Base-by-base conservation (phyloP, 1,140 invertebrate genomes). In the Dreissena rostriformis region DNA sequence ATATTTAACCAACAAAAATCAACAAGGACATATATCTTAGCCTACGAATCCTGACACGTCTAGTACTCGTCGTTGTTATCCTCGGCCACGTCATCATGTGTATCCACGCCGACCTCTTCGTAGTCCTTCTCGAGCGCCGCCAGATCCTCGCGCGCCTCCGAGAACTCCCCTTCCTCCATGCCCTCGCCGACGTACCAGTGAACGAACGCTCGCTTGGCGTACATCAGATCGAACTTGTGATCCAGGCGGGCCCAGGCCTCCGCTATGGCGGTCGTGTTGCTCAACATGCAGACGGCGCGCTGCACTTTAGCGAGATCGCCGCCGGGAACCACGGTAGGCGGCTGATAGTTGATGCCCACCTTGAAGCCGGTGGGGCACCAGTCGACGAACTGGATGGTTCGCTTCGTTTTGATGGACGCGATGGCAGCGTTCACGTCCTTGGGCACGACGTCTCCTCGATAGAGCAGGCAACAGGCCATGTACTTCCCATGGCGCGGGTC, bases 401-500 rank as follows among this genome's bases (percentile, higher is more conserved):
- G 94, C 89, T 97, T 96, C 0, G 96, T 97, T 91, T 97, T 97
- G 92, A 97, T 97, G 28, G 95, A 95, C 6, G 96, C 96, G 88
- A 97, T 97, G 57, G 97, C 96, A 24, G 96, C 96, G 91, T 97
- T 90, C 55, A 98, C 97, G 91, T 97, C 97, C 91, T 98, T 98
- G 0, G 97, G 95, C 4, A 95, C 93, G 57, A 93, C 92, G 82
- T 93, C 92, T 53, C 92, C 92, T 83, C 92, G 87, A 88, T 92
- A 93, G 63, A 93, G 82, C 88, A 93, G 86, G 80, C 92, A 93
- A 66, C 92, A 97, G 26, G 97, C 96, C 97, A 98, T 97, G 95
- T 97, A 98, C 92, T 98, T 97, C 78, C 97, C 97, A 92, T 97
- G 96, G 88, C 97, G 95, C 14, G 97, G 97, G 92, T 97, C 97